phyloP scores from a whole-genome alignment of 2,113 vertebrate genomes.

The Osmerus eperlanus region DNA sequence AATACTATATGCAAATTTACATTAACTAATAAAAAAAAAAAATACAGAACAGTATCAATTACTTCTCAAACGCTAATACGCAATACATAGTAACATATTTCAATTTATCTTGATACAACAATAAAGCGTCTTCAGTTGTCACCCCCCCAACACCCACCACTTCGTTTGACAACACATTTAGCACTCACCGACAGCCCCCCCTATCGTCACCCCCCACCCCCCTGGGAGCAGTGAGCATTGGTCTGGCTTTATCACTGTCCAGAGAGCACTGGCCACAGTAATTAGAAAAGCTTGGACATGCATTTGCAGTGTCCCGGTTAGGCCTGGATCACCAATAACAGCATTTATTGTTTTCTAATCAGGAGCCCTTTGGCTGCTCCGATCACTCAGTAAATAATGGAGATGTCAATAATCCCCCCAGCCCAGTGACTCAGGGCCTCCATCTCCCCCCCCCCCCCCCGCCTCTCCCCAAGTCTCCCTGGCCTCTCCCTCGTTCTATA shows the following conservation, averaged over 20 bases:
- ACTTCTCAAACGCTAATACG: too few relatives aligned
- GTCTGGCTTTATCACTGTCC: slow-evolving; percentile 61
- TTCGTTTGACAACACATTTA: background rate
- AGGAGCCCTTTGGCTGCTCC: slow-evolving; percentile 70
- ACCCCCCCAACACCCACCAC: slow-evolving; percentile 1
- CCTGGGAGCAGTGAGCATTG: slow-evolving; percentile 40
- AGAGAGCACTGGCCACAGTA: slow-evolving; percentile 61
- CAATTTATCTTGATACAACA: too few relatives aligned
- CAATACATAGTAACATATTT: too few relatives aligned
- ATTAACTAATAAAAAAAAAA: background rate
- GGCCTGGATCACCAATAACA: slow-evolving; percentile 70
- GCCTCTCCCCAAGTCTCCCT: slow-evolving; percentile 14
- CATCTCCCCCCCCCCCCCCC: slow-evolving; percentile 32
- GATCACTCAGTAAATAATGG: slow-evolving; percentile 78
- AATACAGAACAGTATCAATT: too few relatives aligned
- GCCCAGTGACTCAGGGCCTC: slow-evolving; percentile 63
- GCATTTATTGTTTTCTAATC: slow-evolving; percentile 80
- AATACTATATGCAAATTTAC: background rate
- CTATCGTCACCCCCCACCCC: background rate
- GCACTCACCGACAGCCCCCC: background rate
- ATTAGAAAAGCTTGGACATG: slow-evolving; percentile 69
- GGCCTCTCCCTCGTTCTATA: slow-evolving; percentile 48
- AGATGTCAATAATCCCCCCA: slow-evolving; percentile 73
- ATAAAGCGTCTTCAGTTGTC: background rate
- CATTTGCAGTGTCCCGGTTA: slow-evolving; percentile 67